A percentile compares a stretch with the other conserved stretches of the same genome.
phyloP scores from a whole-genome alignment of 2,113 vertebrate species.

The Ailuropoda melanoleuca region DNA sequence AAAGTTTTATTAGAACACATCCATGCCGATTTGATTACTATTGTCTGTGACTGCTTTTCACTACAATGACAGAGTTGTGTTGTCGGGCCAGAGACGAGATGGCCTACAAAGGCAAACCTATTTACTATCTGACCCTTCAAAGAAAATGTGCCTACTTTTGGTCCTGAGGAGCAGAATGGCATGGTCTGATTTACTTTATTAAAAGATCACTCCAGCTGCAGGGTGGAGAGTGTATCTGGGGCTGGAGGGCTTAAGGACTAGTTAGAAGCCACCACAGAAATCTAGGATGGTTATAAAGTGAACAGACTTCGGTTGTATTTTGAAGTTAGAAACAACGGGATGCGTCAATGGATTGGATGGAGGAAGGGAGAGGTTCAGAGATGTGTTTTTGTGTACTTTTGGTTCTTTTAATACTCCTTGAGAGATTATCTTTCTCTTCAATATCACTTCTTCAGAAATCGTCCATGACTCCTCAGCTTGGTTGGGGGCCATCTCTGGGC shows the following conservation, averaged over 20 bases:
- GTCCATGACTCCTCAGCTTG: not conserved
- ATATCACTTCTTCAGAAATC: not conserved
- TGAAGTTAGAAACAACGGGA: not conserved
- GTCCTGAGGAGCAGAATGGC: not conserved
- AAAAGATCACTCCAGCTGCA: not conserved
- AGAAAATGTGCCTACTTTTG: not conserved
- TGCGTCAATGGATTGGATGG: not conserved
- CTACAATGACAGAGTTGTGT: not conserved
- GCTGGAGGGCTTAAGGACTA: not conserved
- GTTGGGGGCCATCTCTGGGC: not conserved
- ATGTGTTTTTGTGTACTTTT: no score
- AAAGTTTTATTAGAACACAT: not conserved
- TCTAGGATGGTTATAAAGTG: not conserved
- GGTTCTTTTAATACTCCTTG: not conserved
- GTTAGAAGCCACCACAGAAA: rapidly evolving
- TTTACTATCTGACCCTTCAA: not conserved
- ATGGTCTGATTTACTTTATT: not conserved
- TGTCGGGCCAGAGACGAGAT: no score
- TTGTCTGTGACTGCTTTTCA: not conserved
- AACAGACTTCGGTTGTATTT: not conserved
- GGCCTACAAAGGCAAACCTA: not conserved
- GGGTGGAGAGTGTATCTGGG: not conserved
- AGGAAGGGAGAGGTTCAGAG: not conserved
- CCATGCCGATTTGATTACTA: no score
- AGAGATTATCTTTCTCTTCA: not conserved